Evolutionary conservation across 2,113 vertebrate species (phyloP), one percentile per base, ranked within the genome.

Genomic region (Vanacampus margaritifer): DNA sequence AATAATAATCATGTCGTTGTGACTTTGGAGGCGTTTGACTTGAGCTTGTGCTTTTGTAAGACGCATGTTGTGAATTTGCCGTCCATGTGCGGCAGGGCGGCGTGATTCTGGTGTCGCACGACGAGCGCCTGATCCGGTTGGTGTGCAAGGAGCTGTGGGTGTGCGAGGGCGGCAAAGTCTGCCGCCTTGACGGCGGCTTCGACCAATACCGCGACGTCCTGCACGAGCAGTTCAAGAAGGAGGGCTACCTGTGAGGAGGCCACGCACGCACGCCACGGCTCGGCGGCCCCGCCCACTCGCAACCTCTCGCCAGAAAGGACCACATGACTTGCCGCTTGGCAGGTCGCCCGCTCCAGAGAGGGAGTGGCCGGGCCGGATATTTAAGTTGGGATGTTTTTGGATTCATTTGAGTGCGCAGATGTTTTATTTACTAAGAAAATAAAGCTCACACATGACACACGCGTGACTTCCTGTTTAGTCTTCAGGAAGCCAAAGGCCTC

Each of bases 91-190:
- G 28, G 19, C 86, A 98, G 97, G 97, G 97, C 0, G 97, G 97
- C 0, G 87, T 98, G 50, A 93, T 98, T 45, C 90, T 99, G 69
- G 97, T 99, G 63, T 98, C 97, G 9, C 97, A 99, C 0, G 93
- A 99, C 0, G 97, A 99, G 74, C 93, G 96, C 16, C 95, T 99
- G 79, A 99, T 99, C 89, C 93, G 95, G 16, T 64, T 97, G 82
- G 94, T 99, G 79, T 99, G 97, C 84, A 91, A 84, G 58, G 97
- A 98, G 91, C 87, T 99, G 78, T 99, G 97, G 97, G 97, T 99
- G 57, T 99, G 97, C 0, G 96, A 97, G 71, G 72, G 70, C 0
- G 89, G 93, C 0, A 86, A 90, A 0, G 92, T 99, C 12, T 87
- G 85, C 1, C 92, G 95, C 14, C 88, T 99, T 0, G 97, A 99